Evolutionary conservation across 2,888 invertebrate genomes (phyloP), one percentile per base, ranked within the genome.

Genomic region (Eilema griseolum): DNA sequence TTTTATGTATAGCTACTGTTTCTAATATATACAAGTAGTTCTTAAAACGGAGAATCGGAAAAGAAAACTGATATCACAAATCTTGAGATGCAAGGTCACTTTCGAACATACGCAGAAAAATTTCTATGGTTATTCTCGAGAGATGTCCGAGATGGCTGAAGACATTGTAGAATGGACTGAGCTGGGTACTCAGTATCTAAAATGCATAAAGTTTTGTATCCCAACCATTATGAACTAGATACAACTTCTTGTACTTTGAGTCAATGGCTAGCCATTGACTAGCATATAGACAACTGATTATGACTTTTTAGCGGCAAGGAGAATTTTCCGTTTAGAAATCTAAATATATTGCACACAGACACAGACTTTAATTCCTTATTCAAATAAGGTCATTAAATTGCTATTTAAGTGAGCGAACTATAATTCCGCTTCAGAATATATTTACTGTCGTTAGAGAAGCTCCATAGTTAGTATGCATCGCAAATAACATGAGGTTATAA

Each of bases 401-500:
- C 0, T 12, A 16, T 37, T 62, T 37, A 37, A 37, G 24, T 61
- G 31, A 37, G 24, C 37, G 16, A 14, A 62, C 12, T 24, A 3
- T 62, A 24, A 62, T 62, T 62, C 20, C 26, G 11, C 62, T 41
- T 20, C 10, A 16, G 41, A 41, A 62, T 41, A 23, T 1, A 46
- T 52, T n/a, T 41, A 14, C 24, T 62, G 26, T 28, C 61, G 26
- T 60, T 59, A 46, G 59, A 66, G 56, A 72, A 63, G 20, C 57
- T 62, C 24, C 12, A 37, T 62, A 72, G 57, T 77, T 71, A 57
- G 71, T 64, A 72, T 71, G 70, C 61, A 28, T 59, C 66, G 61
- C 67, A 69, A 76, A 74, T 73, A n/a, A 46, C 20, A 71, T 71
- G 71, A 76, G 70, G 70, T 66, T 64, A 59, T 56, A 67, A 72